phyloP scores from a whole-genome alignment of 2,888 invertebrate genomes.

The Branchellion lobata region DNA sequence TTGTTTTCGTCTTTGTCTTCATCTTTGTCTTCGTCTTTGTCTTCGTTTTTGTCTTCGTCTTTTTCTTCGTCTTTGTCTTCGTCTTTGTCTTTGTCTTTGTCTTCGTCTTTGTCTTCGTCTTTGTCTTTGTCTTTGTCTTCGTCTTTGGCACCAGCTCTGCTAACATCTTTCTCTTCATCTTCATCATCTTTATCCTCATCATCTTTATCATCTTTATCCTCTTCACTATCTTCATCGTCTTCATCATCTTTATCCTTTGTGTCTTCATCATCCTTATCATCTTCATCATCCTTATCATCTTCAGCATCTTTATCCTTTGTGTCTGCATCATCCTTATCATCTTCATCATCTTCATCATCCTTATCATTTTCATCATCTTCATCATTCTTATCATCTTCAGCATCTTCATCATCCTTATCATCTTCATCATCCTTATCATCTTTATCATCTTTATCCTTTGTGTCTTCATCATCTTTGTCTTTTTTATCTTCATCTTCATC shows the following conservation, averaged over 20 bases:
- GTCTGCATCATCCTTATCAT: neutral
- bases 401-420: neutral
- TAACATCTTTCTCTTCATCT: neutral
- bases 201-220: neutral
- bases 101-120: neutral
- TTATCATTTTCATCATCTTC: conserved; percentile 8
- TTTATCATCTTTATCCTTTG: neutral
- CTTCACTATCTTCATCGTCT: conserved; percentile 3
- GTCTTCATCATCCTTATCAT: neutral
- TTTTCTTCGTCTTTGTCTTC: conserved; percentile 26
- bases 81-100: neutral
- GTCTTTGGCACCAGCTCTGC: neutral
- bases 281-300: neutral
- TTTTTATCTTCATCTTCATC: neutral
- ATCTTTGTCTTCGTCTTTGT: neutral
- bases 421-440: neutral
- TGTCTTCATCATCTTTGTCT: neutral
- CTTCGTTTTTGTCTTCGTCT: neutral
- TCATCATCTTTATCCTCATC: conserved; percentile 7
- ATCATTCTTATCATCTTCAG: neutral
- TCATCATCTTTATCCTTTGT: neutral
- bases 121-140: conserved; percentile 15
- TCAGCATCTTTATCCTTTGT: conserved; percentile 1
- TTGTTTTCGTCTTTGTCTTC: neutral
- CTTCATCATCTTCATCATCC: neutral